A percentile compares a stretch with the other conserved stretches of the same genome.
These are phyloP conservation scores for Clarias fuscus DNA, from an alignment of 2,797 vertebrate genomes.

Conservation along the genomic window DNA sequence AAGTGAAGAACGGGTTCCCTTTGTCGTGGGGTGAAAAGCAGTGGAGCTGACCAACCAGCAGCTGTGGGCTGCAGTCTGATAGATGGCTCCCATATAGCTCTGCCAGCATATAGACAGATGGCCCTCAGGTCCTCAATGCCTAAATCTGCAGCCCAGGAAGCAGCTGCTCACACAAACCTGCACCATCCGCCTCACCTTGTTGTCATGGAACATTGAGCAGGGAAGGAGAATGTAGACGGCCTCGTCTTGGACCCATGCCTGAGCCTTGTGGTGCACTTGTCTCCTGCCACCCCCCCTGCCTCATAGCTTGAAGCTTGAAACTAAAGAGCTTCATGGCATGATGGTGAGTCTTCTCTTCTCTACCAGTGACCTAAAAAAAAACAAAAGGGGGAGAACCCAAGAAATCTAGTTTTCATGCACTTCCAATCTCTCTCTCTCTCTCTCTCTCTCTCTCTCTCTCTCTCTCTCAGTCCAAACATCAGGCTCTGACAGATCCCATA, in stretches of 20 bases:
- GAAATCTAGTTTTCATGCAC: slow-evolving; percentile 49
- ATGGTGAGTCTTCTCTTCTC: slow-evolving; percentile 35
- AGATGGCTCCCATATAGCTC: slow-evolving; percentile 95
- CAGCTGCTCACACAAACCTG: slow-evolving; percentile 96
- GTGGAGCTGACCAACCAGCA: slow-evolving; percentile 86
- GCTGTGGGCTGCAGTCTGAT: slow-evolving; percentile 92
- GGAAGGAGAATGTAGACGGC: slow-evolving; percentile 85
- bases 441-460: slow-evolving; percentile 27
- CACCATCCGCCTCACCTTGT: slow-evolving; percentile 94
- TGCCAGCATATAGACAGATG: slow-evolving; percentile 97
- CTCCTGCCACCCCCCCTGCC: neutral
- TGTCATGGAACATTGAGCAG: slow-evolving; percentile 91
- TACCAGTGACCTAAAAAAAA: slow-evolving; percentile 39
- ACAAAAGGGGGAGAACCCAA: slow-evolving; percentile 12
- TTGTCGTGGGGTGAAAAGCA: slow-evolving; percentile 84
- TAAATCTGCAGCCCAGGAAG: slow-evolving; percentile 92
- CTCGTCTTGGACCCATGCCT: slow-evolving; percentile 59
- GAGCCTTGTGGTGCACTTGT: slow-evolving; percentile 28
- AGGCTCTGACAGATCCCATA: slow-evolving; percentile 44
- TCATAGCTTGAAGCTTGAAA: slow-evolving; percentile 43
- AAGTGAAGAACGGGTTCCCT: slow-evolving; percentile 94
- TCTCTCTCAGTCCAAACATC: slow-evolving; percentile 35
- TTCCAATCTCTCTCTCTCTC: slow-evolving; percentile 16
- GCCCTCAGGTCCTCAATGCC: slow-evolving; percentile 96
- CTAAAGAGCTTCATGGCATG: slow-evolving; percentile 47